Evolutionary conservation across 2,888 invertebrate species (phyloP).

Genomic region (Eilema sororculum): DNA sequence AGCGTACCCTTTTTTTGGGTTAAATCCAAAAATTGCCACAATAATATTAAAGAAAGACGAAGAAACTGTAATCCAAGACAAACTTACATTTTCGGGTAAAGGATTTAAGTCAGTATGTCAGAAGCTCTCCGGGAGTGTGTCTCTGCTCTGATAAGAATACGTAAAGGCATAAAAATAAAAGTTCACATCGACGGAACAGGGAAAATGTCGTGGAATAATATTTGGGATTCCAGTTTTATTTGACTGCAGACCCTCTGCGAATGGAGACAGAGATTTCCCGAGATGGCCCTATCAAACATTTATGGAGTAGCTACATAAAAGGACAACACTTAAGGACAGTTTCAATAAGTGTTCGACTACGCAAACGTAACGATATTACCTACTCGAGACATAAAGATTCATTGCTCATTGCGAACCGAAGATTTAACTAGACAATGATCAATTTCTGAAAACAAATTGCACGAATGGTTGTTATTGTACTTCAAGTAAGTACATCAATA

Average conservation of each 20-base stretch:
- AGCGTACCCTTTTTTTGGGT: constrained; percentile 28
- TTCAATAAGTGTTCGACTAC: constrained; percentile 83
- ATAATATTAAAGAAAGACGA: constrained; percentile 60
- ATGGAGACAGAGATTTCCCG: constrained; percentile 86
- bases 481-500: too few relatives aligned
- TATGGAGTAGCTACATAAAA: constrained; percentile 86
- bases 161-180: constrained; percentile 87
- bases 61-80: constrained; percentile 68
- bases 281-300: constrained; percentile 87
- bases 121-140: constrained; percentile 81
- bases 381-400: constrained; percentile 42
- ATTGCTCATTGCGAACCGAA: constrained; percentile 38
- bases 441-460: background rate
- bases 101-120: constrained; percentile 83
- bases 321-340: constrained; percentile 85
- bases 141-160: constrained; percentile 85
- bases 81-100: constrained; percentile 72
- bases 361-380: constrained; percentile 63
- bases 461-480: background rate
- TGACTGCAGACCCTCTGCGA: constrained; percentile 85
- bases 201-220: constrained; percentile 86
- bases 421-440: constrained; percentile 34
- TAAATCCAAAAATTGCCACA: constrained; percentile 52
- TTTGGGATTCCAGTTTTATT: constrained; percentile 86
- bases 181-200: constrained; percentile 84